Conservation (phyloP, 1,140 invertebrate genomes). For the Leptopilina clavipes region DNA sequence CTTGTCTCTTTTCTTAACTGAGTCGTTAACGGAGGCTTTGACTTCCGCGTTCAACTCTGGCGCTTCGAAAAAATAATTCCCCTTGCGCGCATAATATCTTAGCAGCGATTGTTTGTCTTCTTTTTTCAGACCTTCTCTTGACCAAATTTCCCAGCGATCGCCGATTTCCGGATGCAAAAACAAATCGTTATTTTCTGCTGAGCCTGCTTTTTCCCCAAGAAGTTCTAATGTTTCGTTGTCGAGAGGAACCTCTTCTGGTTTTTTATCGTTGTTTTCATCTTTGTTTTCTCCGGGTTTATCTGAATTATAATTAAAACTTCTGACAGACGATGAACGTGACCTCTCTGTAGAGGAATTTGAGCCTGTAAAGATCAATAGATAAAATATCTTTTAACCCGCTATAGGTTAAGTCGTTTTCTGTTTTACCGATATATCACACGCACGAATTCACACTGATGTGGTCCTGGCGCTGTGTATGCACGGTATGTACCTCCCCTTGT, state of each 20-base stretch:
- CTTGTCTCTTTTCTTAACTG: conserved; percentile 42
- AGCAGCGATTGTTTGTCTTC: conserved; percentile 31
- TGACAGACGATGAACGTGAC: background rate
- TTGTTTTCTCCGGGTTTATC: background rate
- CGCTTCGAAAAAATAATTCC: conserved; percentile 36
- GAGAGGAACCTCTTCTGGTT: background rate
- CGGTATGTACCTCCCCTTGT: background rate
- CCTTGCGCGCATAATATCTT: conserved; percentile 35
- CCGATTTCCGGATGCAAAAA: conserved; percentile 29
- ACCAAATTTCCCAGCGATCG: conserved; percentile 28
- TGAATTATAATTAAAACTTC: background rate
- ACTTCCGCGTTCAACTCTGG: conserved; percentile 43
- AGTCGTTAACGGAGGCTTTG: conserved; percentile 36
- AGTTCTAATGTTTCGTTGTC: background rate
- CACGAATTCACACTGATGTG: background rate
- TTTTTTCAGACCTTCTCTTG: conserved; percentile 28
- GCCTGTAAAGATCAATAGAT: background rate
- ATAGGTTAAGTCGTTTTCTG: background rate
- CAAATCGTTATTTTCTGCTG: background rate
- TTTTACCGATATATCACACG: background rate
- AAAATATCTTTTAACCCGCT: background rate
- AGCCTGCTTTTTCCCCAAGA: conserved; percentile 27
- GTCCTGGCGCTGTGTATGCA: background rate
- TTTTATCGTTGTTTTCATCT: background rate
- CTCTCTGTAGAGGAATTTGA: background rate